Evolutionary conservation across 92 coral and sea anemone species (phyloP).

Genomic region (Diadumene lineata): DNA sequence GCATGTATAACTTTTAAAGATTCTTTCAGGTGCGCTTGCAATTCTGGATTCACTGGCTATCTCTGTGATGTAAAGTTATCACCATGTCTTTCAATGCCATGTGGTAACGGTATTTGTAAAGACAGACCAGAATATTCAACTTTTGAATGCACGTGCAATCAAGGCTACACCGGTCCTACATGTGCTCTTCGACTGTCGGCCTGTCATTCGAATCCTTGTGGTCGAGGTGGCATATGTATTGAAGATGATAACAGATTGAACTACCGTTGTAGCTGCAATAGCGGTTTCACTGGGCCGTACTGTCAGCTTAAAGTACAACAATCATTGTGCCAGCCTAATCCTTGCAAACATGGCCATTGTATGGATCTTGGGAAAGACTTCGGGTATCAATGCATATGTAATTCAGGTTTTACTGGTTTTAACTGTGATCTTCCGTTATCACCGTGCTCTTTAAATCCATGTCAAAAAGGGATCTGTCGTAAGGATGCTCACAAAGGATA

Average conservation of each 20-base stretch:
- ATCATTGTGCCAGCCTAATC: conserved; percentile 11
- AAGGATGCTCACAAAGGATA: conserved; percentile 32
- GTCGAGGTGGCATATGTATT: conserved; percentile 9
- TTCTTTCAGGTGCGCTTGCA: conserved; percentile 43
- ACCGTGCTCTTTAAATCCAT: conserved; percentile 28
- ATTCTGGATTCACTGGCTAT: conserved; percentile 39
- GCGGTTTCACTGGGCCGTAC: conserved; percentile 30
- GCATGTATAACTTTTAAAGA: conserved; percentile 30
- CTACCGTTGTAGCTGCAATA: conserved; percentile 32
- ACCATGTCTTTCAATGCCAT: conserved; percentile 40
- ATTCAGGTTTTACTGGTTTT: conserved; percentile 46
- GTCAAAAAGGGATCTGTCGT: conserved; percentile 38
- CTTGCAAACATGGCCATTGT: conserved; percentile 43
- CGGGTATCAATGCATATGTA: conserved; percentile 40
- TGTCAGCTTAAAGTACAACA: conserved; percentile 29
- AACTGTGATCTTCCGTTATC: conserved; percentile 36
- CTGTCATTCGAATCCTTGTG: conserved; percentile 37
- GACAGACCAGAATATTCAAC: conserved; percentile 1
- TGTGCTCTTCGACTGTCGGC: conserved; percentile 24
- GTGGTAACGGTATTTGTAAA: conserved; percentile 17
- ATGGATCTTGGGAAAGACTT: conserved; percentile 9
- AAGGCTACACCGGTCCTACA: conserved; percentile 33
- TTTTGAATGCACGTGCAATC: conserved; percentile 34
- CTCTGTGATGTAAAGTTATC: conserved; percentile 24
- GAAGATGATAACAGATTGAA: neutral